These are phyloP conservation scores for Sminthurinus signatus DNA, from an alignment of 1,140 invertebrate genomes.

Conservation along the genomic window DNA sequence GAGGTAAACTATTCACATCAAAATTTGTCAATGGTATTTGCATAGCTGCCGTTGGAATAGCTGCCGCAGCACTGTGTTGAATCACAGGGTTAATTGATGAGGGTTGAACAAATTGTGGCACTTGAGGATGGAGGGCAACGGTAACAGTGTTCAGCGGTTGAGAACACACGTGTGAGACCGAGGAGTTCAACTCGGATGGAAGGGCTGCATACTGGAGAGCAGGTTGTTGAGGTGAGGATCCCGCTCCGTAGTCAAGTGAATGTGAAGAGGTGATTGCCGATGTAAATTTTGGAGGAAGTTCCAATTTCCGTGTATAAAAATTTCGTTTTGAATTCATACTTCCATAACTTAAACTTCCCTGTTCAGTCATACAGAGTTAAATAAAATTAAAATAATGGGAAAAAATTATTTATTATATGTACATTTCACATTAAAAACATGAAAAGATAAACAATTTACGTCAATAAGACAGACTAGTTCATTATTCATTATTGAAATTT, in stretches of 20 bases:
- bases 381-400: too few relatives aligned
- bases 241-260: neutral
- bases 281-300: conserved; percentile 29
- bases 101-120: conserved; percentile 19
- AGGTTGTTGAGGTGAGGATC: neutral
- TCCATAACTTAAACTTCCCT: conserved; percentile 21
- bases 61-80: conserved; percentile 1
- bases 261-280: conserved; percentile 11
- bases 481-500: too few relatives aligned
- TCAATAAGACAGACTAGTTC: too few relatives aligned
- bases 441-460: too few relatives aligned
- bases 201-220: neutral
- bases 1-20: conserved; percentile 6
- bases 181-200: neutral
- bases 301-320: conserved; percentile 17
- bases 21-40: conserved; percentile 16
- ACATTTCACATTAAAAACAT: too few relatives aligned
- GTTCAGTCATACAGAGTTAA: too few relatives aligned
- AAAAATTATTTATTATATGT: neutral
- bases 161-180: conserved; percentile 18
- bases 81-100: conserved; percentile 1
- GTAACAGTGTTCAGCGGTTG: conserved; percentile 18
- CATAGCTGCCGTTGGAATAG: conserved; percentile 6
- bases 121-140: conserved; percentile 23
- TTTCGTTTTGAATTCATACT: conserved; percentile 16